These are phyloP conservation scores for Drosophila pseudotalamancana DNA, from an alignment of 2,888 invertebrate species.

Conservation along the genomic window DNA sequence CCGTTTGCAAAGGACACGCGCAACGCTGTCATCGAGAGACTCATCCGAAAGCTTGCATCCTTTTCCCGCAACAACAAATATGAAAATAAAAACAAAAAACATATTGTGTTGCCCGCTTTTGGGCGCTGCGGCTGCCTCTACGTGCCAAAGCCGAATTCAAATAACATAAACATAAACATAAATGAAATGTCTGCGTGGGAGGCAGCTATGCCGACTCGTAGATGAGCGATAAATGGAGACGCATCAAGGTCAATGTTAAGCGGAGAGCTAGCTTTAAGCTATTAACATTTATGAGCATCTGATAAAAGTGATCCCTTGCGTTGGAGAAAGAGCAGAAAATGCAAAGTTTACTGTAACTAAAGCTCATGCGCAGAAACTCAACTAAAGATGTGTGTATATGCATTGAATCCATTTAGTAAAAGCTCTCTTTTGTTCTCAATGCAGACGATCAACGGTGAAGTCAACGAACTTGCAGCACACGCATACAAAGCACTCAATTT, in stretches of 20 bases:
- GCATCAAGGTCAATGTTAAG: slow-evolving; percentile 43
- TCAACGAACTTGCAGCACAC: slow-evolving; percentile 53
- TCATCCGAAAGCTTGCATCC: slow-evolving; percentile 29
- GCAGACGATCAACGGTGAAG: slow-evolving; percentile 18
- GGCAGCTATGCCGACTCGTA: slow-evolving; percentile 36
- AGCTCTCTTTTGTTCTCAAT: too few species aligned
- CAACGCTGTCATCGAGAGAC: slow-evolving; percentile 20
- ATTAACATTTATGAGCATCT: neutral
- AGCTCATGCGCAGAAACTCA: neutral
- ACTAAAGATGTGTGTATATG: too few species aligned
- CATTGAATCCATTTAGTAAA: too few species aligned
- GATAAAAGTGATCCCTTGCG: neutral
- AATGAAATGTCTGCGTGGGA: slow-evolving; percentile 25
- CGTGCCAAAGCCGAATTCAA: slow-evolving; percentile 46
- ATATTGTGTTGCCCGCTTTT: slow-evolving; percentile 40
- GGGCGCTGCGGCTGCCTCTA: slow-evolving; percentile 29
- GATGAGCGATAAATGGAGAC: slow-evolving; percentile 35
- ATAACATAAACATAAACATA: slow-evolving; percentile 66
- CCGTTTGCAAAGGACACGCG: slow-evolving; percentile 58
- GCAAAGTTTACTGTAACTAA: neutral
- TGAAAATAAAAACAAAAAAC: slow-evolving; percentile 3
- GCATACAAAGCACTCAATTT: slow-evolving; percentile 30
- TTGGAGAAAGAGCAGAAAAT: too few species aligned
- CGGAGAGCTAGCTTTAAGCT: neutral
- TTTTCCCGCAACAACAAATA: slow-evolving; percentile 24